These are phyloP conservation scores for Limnephilus marmoratus DNA, from an alignment of 2,888 invertebrate species.

Conservation along the genomic window DNA sequence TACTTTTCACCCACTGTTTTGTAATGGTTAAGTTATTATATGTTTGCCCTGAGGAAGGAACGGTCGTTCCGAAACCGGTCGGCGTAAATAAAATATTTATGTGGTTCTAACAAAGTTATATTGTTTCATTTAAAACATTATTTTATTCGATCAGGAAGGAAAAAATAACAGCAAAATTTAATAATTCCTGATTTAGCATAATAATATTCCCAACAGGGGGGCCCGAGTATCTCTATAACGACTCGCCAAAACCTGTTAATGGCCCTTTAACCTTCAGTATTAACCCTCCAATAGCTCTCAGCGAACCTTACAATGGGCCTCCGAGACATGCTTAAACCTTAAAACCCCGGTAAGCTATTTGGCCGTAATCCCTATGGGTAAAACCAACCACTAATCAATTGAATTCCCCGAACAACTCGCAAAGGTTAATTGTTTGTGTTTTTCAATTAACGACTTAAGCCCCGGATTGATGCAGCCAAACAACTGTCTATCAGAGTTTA, in stretches of 20 bases:
- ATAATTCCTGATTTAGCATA: background rate
- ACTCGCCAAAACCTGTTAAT: slow-evolving; percentile 31
- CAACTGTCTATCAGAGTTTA: background rate
- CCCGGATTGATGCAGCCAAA: background rate
- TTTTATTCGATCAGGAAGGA: background rate
- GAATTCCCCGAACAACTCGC: background rate
- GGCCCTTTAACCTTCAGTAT: slow-evolving; percentile 30
- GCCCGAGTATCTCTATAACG: background rate
- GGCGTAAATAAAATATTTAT: too few species aligned
- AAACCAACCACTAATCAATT: slow-evolving; percentile 32
- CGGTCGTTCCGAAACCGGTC: too few species aligned
- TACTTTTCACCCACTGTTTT: too few species aligned
- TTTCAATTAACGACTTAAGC: slow-evolving; percentile 11
- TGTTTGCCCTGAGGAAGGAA: too few species aligned
- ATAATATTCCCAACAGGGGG: background rate
- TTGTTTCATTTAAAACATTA: background rate
- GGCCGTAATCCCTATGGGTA: slow-evolving; percentile 8
- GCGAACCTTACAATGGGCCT: slow-evolving; percentile 18
- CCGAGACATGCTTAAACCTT: background rate
- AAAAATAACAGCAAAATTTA: background rate
- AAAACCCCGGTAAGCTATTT: slow-evolving; percentile 22
- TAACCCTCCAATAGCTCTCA: slow-evolving; percentile 25
- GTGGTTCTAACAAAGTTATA: too few species aligned
- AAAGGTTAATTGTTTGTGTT: slow-evolving; percentile 27
- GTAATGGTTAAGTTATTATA: too few species aligned